Evolutionary conservation across 2,113 vertebrate genomes (phyloP), one percentile per base, ranked within the genome.

Genomic region (Tringa solitaria): DNA sequence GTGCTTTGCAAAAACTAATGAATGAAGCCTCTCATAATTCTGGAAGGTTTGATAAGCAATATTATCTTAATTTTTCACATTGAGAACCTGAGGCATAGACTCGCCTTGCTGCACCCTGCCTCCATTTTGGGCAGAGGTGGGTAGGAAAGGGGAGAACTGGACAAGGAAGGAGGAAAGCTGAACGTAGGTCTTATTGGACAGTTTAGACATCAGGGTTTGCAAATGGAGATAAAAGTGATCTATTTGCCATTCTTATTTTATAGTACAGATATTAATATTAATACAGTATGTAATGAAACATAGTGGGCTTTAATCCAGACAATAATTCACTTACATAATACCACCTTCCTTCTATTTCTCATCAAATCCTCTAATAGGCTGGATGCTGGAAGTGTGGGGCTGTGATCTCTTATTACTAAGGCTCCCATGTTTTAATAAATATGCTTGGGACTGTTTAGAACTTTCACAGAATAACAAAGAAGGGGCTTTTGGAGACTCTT

Each of bases 181-280:
- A 81, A 53, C 12, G 7, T 90, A 93, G 85, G 53, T 96, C 89
- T 95, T 91, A 60, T 0, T 1, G 3, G 60, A 46, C 70, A 83
- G 45, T 75, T 91, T 85, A 84, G 84, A 89, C 56, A 83, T 85
- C 22, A 76, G 60, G 60, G 63, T 96, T 97, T 96, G 90, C 64
- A 92, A 96, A 97, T 94, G 81, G 82, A 95, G 53, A 90, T 92
- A 84, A 95, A 96, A 93, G 50, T 95, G 84, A 96, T 97, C 87
- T 93, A 94, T 95, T 88, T 93, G 30, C 72, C 51, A 61, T 96
- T 97, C 87, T 94, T 91, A 74, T 87, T 94, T 96, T 85, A 96
- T 93, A 56, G 67, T 69, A 74, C 57, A 22, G 70, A 82, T 86
- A 95, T 96, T 95, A 96, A 95, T 97, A 96, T 96, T 96, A 95